Evolutionary conservation across 2,888 invertebrate genomes (phyloP).

Genomic region (Harpalus rubripes): DNA sequence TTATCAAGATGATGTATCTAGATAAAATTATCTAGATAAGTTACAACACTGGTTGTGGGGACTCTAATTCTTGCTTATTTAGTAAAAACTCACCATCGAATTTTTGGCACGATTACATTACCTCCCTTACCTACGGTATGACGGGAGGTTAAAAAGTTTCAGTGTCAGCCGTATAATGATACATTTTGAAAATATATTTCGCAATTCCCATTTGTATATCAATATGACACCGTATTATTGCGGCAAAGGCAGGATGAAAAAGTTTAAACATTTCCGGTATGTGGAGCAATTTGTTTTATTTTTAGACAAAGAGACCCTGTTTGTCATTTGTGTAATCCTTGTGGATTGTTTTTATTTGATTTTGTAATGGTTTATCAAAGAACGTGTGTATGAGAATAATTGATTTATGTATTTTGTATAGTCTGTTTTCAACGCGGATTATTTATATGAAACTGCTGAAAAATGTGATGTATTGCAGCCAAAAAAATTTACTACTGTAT

Average conservation of each 20-base stretch:
- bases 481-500: conserved; percentile 22
- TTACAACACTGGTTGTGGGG: no score
- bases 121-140: no score
- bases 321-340: conserved; percentile 41
- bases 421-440: conserved; percentile 35
- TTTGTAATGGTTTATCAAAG: conserved; percentile 44
- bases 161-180: no score
- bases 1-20: no score
- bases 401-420: conserved; percentile 45
- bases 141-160: no score
- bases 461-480: conserved; percentile 14
- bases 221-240: not conserved
- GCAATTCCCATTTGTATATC: no score
- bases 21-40: no score
- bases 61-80: no score
- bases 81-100: no score
- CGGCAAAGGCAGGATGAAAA: not conserved
- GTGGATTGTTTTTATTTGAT: conserved; percentile 44
- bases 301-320: conserved; percentile 19
- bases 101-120: no score
- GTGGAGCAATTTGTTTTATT: not conserved
- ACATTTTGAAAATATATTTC: no score
- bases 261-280: not conserved
- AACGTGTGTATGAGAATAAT: conserved; percentile 6
- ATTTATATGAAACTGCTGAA: conserved; percentile 45